Conservation (phyloP, 1,140 invertebrate species). For the Leptinotarsa defecta region DNA sequence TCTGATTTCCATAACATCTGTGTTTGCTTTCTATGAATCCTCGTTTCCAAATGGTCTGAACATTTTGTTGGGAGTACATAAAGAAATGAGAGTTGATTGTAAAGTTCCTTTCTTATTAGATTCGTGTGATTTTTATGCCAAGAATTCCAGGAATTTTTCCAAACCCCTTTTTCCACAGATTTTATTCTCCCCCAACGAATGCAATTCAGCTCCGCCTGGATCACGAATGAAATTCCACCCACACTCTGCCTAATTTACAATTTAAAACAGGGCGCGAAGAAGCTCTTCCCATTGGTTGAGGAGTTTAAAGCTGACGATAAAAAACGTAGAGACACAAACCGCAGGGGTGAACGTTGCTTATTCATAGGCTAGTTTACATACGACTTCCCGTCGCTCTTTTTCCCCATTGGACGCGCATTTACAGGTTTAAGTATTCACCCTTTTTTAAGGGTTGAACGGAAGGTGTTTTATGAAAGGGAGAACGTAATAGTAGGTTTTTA, state of each 20-base stretch:
- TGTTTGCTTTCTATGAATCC: too few species aligned
- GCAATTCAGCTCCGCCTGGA: not conserved
- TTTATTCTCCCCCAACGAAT: too few species aligned
- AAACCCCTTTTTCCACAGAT: too few species aligned
- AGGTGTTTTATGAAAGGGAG: slow-evolving; percentile 1
- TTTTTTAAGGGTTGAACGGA: slow-evolving; percentile 30
- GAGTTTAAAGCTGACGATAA: slow-evolving; percentile 34
- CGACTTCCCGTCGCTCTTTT: slow-evolving; percentile 10
- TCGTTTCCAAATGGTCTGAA: too few species aligned
- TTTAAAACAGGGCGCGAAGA: slow-evolving; percentile 48
- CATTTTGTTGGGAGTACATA: too few species aligned
- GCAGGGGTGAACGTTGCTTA: slow-evolving; percentile 29
- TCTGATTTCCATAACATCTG: too few species aligned
- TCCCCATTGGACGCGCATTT: slow-evolving; percentile 37
- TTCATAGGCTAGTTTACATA: slow-evolving; percentile 41
- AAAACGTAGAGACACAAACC: not conserved
- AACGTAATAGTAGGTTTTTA: not conserved
- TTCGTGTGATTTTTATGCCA: too few species aligned
- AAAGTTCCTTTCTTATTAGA: too few species aligned
- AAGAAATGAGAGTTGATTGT: too few species aligned
- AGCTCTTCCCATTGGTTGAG: slow-evolving; percentile 42
- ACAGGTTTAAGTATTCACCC: slow-evolving; percentile 31
- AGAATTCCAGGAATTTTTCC: too few species aligned
- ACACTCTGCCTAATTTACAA: slow-evolving; percentile 43
- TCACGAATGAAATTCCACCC: not conserved